These are phyloP conservation scores for Notospermus geniculatus DNA, from an alignment of 1,140 invertebrate species.

Conservation along the genomic window DNA sequence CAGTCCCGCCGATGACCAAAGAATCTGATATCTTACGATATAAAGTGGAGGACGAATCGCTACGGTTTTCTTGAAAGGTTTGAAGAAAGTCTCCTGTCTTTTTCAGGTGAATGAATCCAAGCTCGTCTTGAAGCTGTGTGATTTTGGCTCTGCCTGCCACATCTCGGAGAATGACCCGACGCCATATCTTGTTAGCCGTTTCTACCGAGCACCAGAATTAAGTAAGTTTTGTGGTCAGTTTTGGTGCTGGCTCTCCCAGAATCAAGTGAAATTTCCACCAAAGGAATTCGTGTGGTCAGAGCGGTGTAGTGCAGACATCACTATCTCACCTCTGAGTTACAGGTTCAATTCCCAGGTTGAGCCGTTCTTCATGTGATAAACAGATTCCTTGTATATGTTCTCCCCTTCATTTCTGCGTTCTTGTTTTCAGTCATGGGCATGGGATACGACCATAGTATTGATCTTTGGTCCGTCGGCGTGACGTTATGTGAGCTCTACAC, in stretches of 20 bases:
- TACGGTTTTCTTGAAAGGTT: too few species aligned
- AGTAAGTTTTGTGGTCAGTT: conserved; percentile 73
- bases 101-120: conserved; percentile 93
- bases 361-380: too few species aligned
- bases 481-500: conserved; percentile 99
- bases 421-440: conserved; percentile 79
- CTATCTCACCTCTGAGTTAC: too few species aligned
- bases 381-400: too few species aligned
- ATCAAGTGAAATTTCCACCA: not conserved
- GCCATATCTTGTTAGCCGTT: conserved; percentile 96
- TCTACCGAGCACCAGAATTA: conserved; percentile 98
- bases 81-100: conserved; percentile 32
- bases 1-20: not conserved
- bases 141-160: conserved; percentile 97
- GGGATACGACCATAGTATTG: conserved; percentile 94
- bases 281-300: too few species aligned
- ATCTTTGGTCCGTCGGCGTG: conserved; percentile 98
- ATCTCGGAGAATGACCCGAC: conserved; percentile 96
- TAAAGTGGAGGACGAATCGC: too few species aligned
- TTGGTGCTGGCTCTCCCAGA: too few species aligned
- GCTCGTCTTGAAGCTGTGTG: conserved; percentile 92
- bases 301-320: too few species aligned
- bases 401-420: conserved; percentile 7
- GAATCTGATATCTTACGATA: too few species aligned
- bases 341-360: too few species aligned